Conservation (phyloP, 2,797 vertebrate genomes). For the Girardinus metallicus region DNA sequence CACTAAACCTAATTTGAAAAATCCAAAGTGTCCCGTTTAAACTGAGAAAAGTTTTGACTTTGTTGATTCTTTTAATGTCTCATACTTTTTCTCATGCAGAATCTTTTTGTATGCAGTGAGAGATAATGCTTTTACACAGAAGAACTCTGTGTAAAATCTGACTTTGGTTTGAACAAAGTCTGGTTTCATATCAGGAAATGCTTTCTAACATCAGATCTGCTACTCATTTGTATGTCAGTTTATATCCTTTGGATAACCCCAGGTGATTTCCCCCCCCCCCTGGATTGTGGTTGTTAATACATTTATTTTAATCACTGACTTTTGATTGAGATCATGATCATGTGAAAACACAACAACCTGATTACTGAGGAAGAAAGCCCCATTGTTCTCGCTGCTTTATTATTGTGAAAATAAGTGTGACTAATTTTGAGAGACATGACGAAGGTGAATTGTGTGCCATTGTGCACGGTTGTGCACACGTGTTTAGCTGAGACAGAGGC, state of each 20-base stretch:
- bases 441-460: conserved; percentile 19
- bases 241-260: neutral
- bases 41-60: neutral
- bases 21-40: neutral
- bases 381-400: conserved; percentile 59
- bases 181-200: neutral
- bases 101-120: neutral
- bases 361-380: conserved; percentile 23
- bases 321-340: conserved; percentile 29
- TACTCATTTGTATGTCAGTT: conserved; percentile 1
- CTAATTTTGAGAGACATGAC: conserved; percentile 65
- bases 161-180: neutral
- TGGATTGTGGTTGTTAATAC: conserved; percentile 10
- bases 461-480: conserved; percentile 5
- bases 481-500: conserved; percentile 33
- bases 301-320: conserved; percentile 32
- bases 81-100: neutral
- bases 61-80: neutral
- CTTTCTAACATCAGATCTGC: conserved; percentile 14
- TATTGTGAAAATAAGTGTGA: conserved; percentile 67
- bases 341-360: conserved; percentile 46
- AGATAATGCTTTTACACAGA: neutral
- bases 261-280: conserved; percentile 4
- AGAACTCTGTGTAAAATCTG: no score
- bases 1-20: neutral